These are phyloP conservation scores for Sebastes wilsoni DNA, from an alignment of 2,797 vertebrate genomes.

Conservation along the genomic window DNA sequence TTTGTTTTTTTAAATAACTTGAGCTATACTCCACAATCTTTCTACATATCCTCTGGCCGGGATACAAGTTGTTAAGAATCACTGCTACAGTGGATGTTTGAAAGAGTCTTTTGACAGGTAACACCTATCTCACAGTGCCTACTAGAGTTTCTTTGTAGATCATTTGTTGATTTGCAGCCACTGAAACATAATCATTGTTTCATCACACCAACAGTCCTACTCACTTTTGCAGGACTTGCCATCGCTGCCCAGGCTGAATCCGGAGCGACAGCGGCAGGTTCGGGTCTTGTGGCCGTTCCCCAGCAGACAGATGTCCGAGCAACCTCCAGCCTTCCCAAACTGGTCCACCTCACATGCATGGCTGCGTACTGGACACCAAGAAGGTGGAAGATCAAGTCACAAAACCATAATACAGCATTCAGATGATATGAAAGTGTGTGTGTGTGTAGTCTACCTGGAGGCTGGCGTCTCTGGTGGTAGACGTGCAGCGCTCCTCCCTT, in stretches of 20 bases:
- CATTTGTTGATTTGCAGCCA: background rate
- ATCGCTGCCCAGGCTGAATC: constrained; percentile 96
- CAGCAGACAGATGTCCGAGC: constrained; percentile 97
- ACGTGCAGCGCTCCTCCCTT: constrained; percentile 96
- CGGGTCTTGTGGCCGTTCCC: constrained; percentile 95
- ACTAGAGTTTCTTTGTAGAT: too few species aligned
- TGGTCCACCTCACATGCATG: constrained; percentile 94
- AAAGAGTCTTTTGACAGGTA: background rate
- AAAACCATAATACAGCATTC: background rate
- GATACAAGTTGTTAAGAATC: background rate
- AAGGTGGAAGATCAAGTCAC: background rate
- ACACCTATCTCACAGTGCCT: background rate
- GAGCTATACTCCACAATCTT: background rate
- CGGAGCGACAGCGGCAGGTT: constrained; percentile 95
- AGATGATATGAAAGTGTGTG: background rate
- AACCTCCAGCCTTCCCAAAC: constrained; percentile 92
- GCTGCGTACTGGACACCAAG: constrained; percentile 86
- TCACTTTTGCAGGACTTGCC: constrained; percentile 99
- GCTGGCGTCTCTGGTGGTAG: constrained; percentile 96
- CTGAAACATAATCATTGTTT: background rate
- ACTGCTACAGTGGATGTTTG: background rate
- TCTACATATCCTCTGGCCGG: background rate
- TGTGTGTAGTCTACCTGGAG: constrained; percentile 83
- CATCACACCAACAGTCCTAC: constrained; percentile 44
- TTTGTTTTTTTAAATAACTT: background rate